Conservation (phyloP, 2,888 invertebrate genomes). For the Amblyjoppa fuscipennis region DNA sequence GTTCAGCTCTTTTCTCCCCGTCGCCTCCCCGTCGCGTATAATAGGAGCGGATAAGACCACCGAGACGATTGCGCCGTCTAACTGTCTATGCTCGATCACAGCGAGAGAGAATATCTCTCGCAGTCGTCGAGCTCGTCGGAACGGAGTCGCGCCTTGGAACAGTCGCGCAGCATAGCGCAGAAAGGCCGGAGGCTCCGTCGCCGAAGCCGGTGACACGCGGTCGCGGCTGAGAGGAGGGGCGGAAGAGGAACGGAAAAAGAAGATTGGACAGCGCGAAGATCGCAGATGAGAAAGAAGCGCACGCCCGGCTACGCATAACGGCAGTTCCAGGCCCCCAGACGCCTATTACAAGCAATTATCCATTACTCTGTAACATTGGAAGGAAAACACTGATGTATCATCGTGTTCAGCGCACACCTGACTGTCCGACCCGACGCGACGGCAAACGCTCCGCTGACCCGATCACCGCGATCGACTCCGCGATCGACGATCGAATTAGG, state of each 20-base stretch:
- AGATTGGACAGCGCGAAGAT: slow-evolving; percentile 32
- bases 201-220: background rate
- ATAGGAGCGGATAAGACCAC: slow-evolving; percentile 10
- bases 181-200: background rate
- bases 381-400: slow-evolving; percentile 68
- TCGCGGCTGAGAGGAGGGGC: slow-evolving; percentile 7
- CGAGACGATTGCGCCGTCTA: slow-evolving; percentile 15
- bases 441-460: slow-evolving; percentile 63
- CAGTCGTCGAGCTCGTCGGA: background rate
- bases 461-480: slow-evolving; percentile 46
- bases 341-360: slow-evolving; percentile 80
- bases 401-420: slow-evolving; percentile 57
- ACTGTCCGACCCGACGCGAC: slow-evolving; percentile 24
- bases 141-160: slow-evolving; percentile 12
- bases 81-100: slow-evolving; percentile 57
- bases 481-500: slow-evolving; percentile 63
- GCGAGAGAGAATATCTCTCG: slow-evolving; percentile 25
- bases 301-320: slow-evolving; percentile 67
- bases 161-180: background rate
- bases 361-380: slow-evolving; percentile 68
- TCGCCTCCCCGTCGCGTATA: background rate
- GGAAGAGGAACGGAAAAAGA: slow-evolving; percentile 30
- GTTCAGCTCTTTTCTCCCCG: slow-evolving; percentile 6
- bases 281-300: slow-evolving; percentile 40
- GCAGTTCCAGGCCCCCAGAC: slow-evolving; percentile 72